Evolutionary conservation across 2,797 vertebrate species (phyloP).

Genomic region (Sebastes itinus): DNA sequence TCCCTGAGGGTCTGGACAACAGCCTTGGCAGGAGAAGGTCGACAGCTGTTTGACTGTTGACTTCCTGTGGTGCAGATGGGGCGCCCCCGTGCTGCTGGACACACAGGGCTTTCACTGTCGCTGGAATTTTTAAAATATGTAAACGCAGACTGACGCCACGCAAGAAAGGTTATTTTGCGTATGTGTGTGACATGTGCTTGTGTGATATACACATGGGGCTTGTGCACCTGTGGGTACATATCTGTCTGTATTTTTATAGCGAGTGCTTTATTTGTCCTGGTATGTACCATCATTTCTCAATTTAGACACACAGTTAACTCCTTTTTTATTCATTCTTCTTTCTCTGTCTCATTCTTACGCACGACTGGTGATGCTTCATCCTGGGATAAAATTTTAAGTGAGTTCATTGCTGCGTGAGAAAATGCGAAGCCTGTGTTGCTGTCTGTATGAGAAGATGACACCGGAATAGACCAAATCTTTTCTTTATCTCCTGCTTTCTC

Average conservation of each 20-base stretch:
- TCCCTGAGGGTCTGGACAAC: slow-evolving; percentile 50
- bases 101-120: slow-evolving; percentile 31
- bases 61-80: slow-evolving; percentile 65
- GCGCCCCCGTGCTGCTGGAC: background rate
- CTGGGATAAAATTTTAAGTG: background rate
- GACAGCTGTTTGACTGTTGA: slow-evolving; percentile 57
- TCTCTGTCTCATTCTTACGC: background rate
- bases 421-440: background rate
- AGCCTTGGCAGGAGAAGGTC: slow-evolving; percentile 46
- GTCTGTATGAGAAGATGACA: background rate
- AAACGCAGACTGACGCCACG: slow-evolving; percentile 16
- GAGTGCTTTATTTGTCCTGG: background rate
- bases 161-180: slow-evolving; percentile 2
- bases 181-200: background rate
- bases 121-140: slow-evolving; percentile 49
- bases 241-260: background rate
- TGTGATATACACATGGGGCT: background rate
- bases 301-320: background rate
- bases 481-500: background rate
- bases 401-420: background rate
- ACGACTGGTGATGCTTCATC: background rate
- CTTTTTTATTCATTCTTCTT: background rate
- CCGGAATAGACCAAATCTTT: background rate
- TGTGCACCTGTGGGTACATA: slow-evolving; percentile 31
- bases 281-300: background rate